These are phyloP conservation scores for Caloenas nicobarica DNA, from an alignment of 2,113 vertebrate genomes.

Conservation along the genomic window DNA sequence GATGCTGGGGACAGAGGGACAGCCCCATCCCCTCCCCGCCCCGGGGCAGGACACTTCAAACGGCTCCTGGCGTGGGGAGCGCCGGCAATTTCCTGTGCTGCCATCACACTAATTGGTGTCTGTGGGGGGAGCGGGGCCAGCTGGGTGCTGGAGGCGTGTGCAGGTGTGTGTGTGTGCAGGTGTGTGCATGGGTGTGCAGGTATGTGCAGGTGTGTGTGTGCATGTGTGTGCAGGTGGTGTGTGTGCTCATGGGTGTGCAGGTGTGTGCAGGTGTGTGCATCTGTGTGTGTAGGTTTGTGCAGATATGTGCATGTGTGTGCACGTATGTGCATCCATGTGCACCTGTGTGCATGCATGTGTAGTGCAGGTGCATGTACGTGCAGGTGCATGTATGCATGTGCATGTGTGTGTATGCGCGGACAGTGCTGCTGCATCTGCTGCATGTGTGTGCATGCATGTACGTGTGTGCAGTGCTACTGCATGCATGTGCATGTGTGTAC, in stretches of 20 bases:
- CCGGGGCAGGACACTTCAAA: background rate
- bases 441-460: too few species aligned
- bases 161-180: background rate
- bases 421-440: too few species aligned
- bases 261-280: too few species aligned
- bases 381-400: too few species aligned
- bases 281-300: too few species aligned
- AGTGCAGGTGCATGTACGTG: background rate
- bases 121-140: background rate
- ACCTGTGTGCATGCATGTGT: background rate
- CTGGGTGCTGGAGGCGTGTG: background rate
- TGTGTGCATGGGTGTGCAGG: background rate
- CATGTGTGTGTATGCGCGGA: too few species aligned
- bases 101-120: background rate
- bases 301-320: fast-evolving
- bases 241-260: too few species aligned
- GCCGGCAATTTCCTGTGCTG: conserved; percentile 26
- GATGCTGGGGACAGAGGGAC: background rate
- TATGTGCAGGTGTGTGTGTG: background rate
- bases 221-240: background rate
- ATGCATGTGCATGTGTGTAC: too few species aligned
- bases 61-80: background rate
- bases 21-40: background rate
- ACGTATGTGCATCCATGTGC: background rate
- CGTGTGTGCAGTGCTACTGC: too few species aligned